These are phyloP conservation scores for Morbakka virulenta DNA, from an alignment of 30 jellyfish, hydroid and myxozoan genomes.

Conservation along the genomic window DNA sequence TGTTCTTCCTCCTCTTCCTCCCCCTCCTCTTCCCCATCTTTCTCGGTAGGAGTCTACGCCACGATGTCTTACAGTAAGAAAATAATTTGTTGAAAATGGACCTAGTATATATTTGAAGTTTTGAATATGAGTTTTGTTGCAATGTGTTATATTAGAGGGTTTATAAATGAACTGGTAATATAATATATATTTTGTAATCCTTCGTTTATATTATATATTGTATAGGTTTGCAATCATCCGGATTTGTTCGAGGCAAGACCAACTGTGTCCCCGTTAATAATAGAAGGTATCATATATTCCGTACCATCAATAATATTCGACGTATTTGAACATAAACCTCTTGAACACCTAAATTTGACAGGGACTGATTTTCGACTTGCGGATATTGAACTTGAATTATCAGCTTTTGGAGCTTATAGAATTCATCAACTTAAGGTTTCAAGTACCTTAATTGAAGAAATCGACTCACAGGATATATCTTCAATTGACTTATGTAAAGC, in stretches of 20 bases:
- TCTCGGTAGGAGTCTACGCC: too few species aligned
- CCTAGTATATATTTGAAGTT: too few species aligned
- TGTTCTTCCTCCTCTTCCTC: too few species aligned
- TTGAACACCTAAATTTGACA: slow-evolving; percentile 48
- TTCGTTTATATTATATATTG: background rate
- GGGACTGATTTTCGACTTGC: slow-evolving; percentile 59
- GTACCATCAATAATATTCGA: slow-evolving; percentile 58
- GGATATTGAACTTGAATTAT: slow-evolving; percentile 59
- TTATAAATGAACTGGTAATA: too few species aligned
- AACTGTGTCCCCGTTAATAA: slow-evolving; percentile 71
- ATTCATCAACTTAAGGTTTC: slow-evolving; percentile 65
- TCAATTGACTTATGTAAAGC: too few species aligned
- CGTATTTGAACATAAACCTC: slow-evolving; percentile 43
- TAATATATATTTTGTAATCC: too few species aligned
- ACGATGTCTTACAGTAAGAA: too few species aligned
- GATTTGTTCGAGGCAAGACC: slow-evolving; percentile 94
- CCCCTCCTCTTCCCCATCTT: too few species aligned
- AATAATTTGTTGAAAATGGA: too few species aligned
- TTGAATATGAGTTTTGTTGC: too few species aligned
- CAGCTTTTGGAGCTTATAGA: slow-evolving; percentile 87
- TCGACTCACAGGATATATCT: slow-evolving; percentile 6
- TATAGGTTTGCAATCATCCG: slow-evolving; percentile 97
- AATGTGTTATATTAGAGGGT: too few species aligned
- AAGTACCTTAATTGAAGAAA: slow-evolving; percentile 61
- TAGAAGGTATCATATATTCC: slow-evolving; percentile 59